Percentiles rank a stretch among this genome's conserved stretches.
These are phyloP conservation scores for Sebastiscus tertius DNA, from an alignment of 2,797 vertebrate species.

Conservation along the genomic window DNA sequence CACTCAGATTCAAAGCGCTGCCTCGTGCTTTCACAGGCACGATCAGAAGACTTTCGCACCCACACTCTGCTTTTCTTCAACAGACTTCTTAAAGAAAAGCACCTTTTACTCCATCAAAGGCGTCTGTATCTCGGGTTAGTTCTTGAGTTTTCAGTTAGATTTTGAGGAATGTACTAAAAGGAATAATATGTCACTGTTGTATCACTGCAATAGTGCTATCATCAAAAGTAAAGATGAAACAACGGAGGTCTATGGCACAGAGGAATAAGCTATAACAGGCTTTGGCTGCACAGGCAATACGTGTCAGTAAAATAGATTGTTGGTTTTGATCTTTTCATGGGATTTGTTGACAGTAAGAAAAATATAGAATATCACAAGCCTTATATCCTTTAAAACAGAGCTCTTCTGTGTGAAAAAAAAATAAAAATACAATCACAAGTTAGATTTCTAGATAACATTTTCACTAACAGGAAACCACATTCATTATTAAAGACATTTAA, in stretches of 20 bases:
- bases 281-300: not conserved
- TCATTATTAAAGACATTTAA: not conserved
- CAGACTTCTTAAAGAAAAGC: constrained; percentile 27
- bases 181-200: not conserved
- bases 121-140: not conserved
- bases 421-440: not conserved
- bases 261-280: not conserved
- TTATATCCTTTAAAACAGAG: not conserved
- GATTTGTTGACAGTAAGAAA: not conserved
- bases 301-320: not conserved
- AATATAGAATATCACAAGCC: not conserved
- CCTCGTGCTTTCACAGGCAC: not conserved
- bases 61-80: constrained; percentile 34
- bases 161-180: constrained; percentile 1
- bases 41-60: constrained; percentile 22
- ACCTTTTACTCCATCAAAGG: constrained; percentile 24
- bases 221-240: not conserved
- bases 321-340: not conserved
- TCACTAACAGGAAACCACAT: not conserved
- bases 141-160: not conserved
- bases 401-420: not conserved
- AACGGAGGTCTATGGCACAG: not conserved
- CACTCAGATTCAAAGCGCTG: constrained; percentile 39
- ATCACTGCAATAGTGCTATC: not conserved
- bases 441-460: not conserved